Evolutionary conservation across 2,888 invertebrate species (phyloP).

Genomic region (Phoenoteleia sp.): DNA sequence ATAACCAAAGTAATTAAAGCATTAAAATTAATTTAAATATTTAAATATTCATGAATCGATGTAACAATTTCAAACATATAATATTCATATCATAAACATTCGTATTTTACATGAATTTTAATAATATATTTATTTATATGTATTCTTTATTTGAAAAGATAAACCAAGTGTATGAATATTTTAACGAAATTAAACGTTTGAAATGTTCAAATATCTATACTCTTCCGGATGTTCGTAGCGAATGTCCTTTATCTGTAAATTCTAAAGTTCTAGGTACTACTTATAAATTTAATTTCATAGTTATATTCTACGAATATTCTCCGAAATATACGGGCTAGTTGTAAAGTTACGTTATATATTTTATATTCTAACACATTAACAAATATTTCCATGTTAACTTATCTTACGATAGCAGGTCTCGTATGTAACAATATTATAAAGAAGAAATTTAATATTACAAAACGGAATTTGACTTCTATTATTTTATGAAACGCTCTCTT

Average conservation of each 20-base stretch:
- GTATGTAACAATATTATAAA: not conserved
- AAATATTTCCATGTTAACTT: constrained; percentile 5
- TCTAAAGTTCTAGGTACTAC: constrained; percentile 1
- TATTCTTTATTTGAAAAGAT: not conserved
- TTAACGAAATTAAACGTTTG: not conserved
- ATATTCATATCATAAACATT: too few relatives aligned
- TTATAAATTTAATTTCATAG: constrained; percentile 22
- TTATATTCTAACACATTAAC: constrained; percentile 12
- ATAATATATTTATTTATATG: too few relatives aligned
- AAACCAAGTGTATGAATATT: not conserved
- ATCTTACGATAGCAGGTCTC: not conserved
- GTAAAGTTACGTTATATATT: constrained; percentile 12
- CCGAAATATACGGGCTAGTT: constrained; percentile 6
- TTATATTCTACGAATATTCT: constrained; percentile 14
- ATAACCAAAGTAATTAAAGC: too few relatives aligned
- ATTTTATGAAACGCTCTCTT: too few relatives aligned
- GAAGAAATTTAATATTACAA: not conserved
- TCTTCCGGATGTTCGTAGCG: not conserved
- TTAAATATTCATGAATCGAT: too few relatives aligned
- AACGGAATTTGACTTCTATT: not conserved
- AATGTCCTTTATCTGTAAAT: not conserved
- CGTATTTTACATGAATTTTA: too few relatives aligned
- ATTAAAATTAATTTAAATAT: too few relatives aligned
- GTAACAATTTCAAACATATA: too few relatives aligned
- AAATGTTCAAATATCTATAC: not conserved